Base-by-base conservation (phyloP, 2,797 vertebrate genomes). In the Jordanella pulchra region DNA sequence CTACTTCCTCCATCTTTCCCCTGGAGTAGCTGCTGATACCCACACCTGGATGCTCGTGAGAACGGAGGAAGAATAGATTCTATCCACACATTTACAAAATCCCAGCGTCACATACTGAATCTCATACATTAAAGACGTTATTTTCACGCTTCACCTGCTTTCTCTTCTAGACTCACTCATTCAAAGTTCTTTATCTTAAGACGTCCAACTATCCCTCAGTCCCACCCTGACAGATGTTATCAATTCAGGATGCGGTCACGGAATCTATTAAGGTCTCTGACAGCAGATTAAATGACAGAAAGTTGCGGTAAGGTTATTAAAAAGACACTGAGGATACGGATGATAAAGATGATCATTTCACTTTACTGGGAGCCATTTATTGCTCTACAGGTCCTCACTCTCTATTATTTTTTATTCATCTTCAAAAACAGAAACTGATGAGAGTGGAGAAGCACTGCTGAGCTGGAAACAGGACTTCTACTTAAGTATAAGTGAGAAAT, bases 221-320 rank as follows among this genome's bases (percentile, higher is more conserved):
- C 71, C 75, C 61, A 13, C 39, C 32, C 73, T 85, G 86, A 89
- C 85, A 91, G 90, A 92, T 89, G 90, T 87, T 90, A 89, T 89
- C 87, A 84, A 89, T 89, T 88, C 73, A 85, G 67, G 56, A 75
- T 0, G 23, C 1, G 75, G 81, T 81, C 71, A 85, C 64, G 77
- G 74, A 79, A 80, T 80, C 88, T 87, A 87, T 89, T 86, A 90
- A 80, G 71, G 79, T 84, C 82, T 78, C 81, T 66, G 68, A 75
- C 68, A 82, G 79, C 77, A 65, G 75, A 65, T 81, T 69, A 79
- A 84, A 75, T 74, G 63, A 47, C 71, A 70, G 79, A 76, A 73
- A 42, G 50, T 67, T 72, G 74, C 82, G 58, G 67, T 82, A 71
- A 84, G 58, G 75, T 79, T 85, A 83, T 86, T 89, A 86, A 72